These are phyloP conservation scores for Plumapathes pennacea DNA, from an alignment of 92 coral and sea anemone species.

Conservation along the genomic window DNA sequence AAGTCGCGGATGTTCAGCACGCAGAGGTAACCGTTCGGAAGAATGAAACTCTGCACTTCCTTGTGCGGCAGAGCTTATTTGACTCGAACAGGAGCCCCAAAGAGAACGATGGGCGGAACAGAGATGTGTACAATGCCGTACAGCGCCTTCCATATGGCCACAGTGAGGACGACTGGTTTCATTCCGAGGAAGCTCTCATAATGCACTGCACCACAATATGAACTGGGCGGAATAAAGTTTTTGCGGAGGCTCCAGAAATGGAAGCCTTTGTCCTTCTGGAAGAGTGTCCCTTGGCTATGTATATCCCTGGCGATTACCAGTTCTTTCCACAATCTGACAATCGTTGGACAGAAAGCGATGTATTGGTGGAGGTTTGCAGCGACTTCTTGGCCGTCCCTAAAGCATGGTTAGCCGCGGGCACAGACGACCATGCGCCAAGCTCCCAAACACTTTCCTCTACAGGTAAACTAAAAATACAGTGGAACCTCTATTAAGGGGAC, in stretches of 20 bases:
- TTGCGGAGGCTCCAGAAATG: not conserved
- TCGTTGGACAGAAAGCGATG: too few species aligned
- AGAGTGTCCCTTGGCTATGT: too few species aligned
- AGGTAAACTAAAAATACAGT: too few species aligned
- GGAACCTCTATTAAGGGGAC: too few species aligned
- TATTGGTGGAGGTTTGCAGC: too few species aligned
- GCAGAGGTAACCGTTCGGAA: not conserved
- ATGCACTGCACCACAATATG: not conserved
- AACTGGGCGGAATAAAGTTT: not conserved
- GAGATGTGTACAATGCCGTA: not conserved
- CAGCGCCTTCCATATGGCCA: not conserved
- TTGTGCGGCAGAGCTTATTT: not conserved
- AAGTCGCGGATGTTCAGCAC: not conserved
- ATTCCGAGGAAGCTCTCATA: not conserved
- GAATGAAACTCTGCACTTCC: not conserved
- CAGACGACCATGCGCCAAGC: too few species aligned
- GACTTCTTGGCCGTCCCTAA: too few species aligned
- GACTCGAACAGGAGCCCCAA: not conserved
- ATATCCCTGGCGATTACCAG: too few species aligned
- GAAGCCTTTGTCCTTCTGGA: too few species aligned
- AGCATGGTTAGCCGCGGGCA: too few species aligned
- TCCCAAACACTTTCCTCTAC: too few species aligned
- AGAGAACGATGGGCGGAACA: constrained; percentile 1
- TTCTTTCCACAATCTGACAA: too few species aligned
- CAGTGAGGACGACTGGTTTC: not conserved